These are phyloP conservation scores for Athalia circularis DNA, from an alignment of 2,888 invertebrate species.

Conservation along the genomic window DNA sequence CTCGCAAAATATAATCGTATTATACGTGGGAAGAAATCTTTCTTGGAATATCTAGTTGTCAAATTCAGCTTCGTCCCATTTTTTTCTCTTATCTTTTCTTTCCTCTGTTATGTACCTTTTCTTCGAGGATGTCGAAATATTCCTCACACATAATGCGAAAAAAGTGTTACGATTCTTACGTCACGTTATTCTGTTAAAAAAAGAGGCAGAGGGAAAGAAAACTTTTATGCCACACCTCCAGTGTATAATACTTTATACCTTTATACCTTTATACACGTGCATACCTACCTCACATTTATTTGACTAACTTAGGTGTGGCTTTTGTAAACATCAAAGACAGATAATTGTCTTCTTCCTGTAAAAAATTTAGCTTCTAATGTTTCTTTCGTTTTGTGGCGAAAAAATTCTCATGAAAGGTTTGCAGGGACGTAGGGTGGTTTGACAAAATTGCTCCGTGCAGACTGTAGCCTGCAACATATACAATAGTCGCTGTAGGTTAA, in stretches of 20 bases:
- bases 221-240: too few relatives aligned
- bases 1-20: too few relatives aligned
- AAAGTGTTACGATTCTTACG: neutral
- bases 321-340: neutral
- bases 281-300: slow-evolving; percentile 21
- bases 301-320: slow-evolving; percentile 25
- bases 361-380: neutral
- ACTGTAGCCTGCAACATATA: neutral
- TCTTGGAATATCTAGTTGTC: neutral
- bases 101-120: neutral
- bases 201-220: too few relatives aligned
- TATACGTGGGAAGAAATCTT: neutral
- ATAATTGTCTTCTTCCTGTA: neutral
- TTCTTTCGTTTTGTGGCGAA: neutral
- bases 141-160: neutral
- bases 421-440: too few relatives aligned
- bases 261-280: too few relatives aligned
- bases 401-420: slow-evolving; percentile 22
- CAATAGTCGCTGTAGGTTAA: neutral
- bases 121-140: neutral
- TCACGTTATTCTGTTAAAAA: neutral
- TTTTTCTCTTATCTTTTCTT: neutral
- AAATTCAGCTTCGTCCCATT: neutral
- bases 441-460: too few relatives aligned
- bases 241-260: too few relatives aligned